Evolutionary conservation across 1,140 invertebrate species (phyloP), one percentile per base, ranked within the genome.

Genomic region (Drosophila nasuta): DNA sequence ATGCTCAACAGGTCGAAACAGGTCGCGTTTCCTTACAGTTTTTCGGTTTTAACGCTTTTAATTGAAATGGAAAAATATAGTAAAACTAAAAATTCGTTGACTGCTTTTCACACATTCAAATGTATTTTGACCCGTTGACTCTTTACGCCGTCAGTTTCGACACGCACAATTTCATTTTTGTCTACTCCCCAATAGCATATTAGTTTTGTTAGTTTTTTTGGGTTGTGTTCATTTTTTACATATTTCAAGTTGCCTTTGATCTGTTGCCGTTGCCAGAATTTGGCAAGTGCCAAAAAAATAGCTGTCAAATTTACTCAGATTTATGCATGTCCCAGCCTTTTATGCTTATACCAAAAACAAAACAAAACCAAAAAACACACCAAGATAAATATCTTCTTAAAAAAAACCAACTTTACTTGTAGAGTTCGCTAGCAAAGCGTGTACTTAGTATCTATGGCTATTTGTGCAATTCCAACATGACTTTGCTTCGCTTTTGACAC

Each of bases 161-260:
- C 80, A 82, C 80, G 75, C 80, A 71, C 80, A 82, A 82, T 82
- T 79, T 79, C 76, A 79, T 82, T 83, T 72, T 72, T 75, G 57
- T 65, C 63, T 60, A 43, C 54, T 77, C 77, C 74, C 77, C 57
- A 59, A 20, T 10, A 49, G 17, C 17, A 49, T 35, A n/a, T 54
- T 17, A n/a, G 30, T n/a, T 13, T 33, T 8, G 56, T 46, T 62
- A 60, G n/a, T n/a, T 74, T 64, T 73, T 79, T 63, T 79, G 52
- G 35, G 76, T 64, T 43, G 10, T 51, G 33, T 64, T 46, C 41
- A 11, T 54, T 65, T 65, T 65, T 43, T 65, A 15, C 25, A 66
- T 62, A 77, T 68, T 76, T 81, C 38, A 46, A 64, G 60, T 25
- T 25, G 71, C 68, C 52, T 82, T 82, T 82, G 81, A 82, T 77